These are phyloP conservation scores for Scaptomyza reducta DNA, from an alignment of 2,888 invertebrate genomes.

Conservation along the genomic window DNA sequence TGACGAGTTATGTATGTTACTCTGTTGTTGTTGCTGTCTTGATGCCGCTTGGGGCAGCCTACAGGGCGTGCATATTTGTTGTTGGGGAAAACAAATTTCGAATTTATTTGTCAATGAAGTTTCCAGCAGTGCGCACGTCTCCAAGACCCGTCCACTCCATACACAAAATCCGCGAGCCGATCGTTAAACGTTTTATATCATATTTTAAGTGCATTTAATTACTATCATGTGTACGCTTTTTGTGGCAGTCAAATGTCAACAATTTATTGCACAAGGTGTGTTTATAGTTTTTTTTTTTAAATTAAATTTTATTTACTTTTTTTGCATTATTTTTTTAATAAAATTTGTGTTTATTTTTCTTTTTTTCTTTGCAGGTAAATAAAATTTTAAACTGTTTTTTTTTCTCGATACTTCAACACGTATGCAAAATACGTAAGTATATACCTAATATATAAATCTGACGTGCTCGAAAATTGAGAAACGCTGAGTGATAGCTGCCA, in stretches of 20 bases:
- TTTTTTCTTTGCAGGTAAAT: slow-evolving; percentile 70
- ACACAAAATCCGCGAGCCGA: slow-evolving; percentile 22
- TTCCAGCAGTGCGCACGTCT: slow-evolving; percentile 73
- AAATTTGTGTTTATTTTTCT: slow-evolving; percentile 57
- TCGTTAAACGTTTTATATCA: slow-evolving; percentile 46
- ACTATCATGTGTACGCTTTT: slow-evolving; percentile 57
- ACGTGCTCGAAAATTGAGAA: too few species aligned
- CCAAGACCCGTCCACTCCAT: slow-evolving; percentile 21
- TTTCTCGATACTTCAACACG: too few species aligned
- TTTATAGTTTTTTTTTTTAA: slow-evolving; percentile 29
- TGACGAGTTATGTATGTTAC: slow-evolving; percentile 46
- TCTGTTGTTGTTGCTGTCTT: slow-evolving; percentile 7
- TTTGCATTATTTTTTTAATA: slow-evolving; percentile 40
- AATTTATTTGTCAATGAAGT: slow-evolving; percentile 77
- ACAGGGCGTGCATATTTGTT: slow-evolving; percentile 68
- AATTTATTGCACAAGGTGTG: slow-evolving; percentile 77
- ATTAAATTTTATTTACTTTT: too few species aligned
- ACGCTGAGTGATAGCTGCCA: background rate
- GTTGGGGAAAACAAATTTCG: slow-evolving; percentile 47
- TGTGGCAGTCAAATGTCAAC: slow-evolving; percentile 60
- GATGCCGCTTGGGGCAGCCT: slow-evolving; percentile 35
- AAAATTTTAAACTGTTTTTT: slow-evolving; percentile 12
- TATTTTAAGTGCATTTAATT: slow-evolving; percentile 73
- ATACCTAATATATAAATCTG: too few species aligned
- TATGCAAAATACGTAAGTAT: too few species aligned